phyloP scores from a whole-genome alignment of 2,113 vertebrate species.

The Gorsachius goisagi region DNA sequence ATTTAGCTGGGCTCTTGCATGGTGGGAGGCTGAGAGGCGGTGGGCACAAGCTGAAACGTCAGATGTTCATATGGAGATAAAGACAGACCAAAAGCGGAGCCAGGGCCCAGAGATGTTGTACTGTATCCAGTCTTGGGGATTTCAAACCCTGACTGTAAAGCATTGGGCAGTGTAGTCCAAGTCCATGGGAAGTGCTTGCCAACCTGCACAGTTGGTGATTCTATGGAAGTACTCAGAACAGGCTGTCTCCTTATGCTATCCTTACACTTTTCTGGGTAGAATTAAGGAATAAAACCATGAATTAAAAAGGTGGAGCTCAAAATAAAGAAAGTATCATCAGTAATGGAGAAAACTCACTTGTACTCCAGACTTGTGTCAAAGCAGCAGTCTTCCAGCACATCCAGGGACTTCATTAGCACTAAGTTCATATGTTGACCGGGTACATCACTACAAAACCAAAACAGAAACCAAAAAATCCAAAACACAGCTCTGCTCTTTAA shows the following conservation, averaged over 20 bases:
- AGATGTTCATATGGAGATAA: background rate
- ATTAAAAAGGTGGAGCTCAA: background rate
- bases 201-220: background rate
- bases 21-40: background rate
- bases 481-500: background rate
- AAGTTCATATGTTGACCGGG: conserved; percentile 82
- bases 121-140: background rate
- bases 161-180: background rate
- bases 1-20: background rate
- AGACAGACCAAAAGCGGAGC: background rate
- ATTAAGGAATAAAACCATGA: background rate
- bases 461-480: background rate
- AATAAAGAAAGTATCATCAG: background rate
- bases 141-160: background rate
- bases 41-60: background rate
- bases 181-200: background rate
- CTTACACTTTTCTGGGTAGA: background rate
- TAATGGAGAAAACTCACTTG: conserved; percentile 79
- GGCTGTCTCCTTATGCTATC: background rate
- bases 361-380: conserved; percentile 88
- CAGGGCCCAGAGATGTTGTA: rapidly evolving
- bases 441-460: conserved; percentile 76
- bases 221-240: background rate
- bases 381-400: conserved; percentile 83
- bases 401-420: conserved; percentile 78